Conservation (phyloP, 2,888 invertebrate genomes). For the Cosmia pyralina region DNA sequence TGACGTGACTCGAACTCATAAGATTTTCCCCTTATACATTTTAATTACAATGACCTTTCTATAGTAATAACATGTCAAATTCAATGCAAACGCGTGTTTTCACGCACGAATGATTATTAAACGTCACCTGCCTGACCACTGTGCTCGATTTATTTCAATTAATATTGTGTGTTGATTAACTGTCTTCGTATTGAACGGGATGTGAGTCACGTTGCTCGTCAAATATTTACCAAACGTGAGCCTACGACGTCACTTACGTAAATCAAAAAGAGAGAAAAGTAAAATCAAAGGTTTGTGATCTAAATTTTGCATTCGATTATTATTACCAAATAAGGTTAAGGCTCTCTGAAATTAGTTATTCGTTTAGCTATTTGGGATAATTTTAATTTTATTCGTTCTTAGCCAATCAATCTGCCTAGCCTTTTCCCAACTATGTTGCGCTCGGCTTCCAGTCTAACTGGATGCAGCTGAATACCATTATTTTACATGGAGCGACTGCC, state of each 20-base stretch:
- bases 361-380: no score
- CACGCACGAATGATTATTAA: conserved; percentile 1
- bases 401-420: no score
- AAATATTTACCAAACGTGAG: conserved; percentile 28
- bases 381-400: not conserved
- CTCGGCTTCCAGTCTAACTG: no score
- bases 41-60: not conserved
- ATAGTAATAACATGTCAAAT: not conserved
- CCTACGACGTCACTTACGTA: conserved; percentile 3
- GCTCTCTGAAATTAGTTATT: not conserved
- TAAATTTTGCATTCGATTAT: not conserved
- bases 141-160: conserved; percentile 7
- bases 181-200: conserved; percentile 12
- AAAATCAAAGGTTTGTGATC: not conserved
- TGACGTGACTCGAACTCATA: no score
- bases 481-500: no score
- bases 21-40: no score
- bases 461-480: no score
- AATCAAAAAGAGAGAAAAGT: not conserved
- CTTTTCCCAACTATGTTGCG: no score
- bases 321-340: not conserved
- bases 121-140: not conserved
- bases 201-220: conserved; percentile 2
- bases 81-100: conserved; percentile 1
- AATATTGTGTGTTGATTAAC: conserved; percentile 7